phyloP scores from a whole-genome alignment of 2,888 invertebrate genomes.

The Stenurella melanura region DNA sequence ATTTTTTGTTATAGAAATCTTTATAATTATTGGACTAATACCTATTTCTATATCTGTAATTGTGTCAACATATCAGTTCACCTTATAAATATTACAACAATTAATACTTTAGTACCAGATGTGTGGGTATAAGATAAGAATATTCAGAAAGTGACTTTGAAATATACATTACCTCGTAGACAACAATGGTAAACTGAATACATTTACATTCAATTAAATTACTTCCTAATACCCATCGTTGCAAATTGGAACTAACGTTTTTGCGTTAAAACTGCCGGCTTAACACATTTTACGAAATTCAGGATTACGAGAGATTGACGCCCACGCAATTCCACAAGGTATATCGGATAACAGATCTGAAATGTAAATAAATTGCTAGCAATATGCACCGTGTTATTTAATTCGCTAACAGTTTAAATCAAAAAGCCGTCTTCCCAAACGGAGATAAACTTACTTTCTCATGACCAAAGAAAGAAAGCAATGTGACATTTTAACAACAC shows the following conservation, averaged over 20 bases:
- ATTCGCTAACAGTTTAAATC: conserved; percentile 5
- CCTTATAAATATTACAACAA: neutral
- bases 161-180: neutral
- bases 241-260: neutral
- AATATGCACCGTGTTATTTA: conserved; percentile 7
- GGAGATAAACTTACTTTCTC: conserved; percentile 26
- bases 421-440: conserved; percentile 27
- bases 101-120: neutral
- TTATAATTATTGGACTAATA: too few relatives aligned
- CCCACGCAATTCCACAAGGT: neutral
- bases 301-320: neutral
- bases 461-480: conserved; percentile 7
- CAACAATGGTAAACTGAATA: neutral
- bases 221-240: neutral
- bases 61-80: too few relatives aligned
- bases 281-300: neutral
- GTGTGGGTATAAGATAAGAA: neutral
- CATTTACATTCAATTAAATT: neutral
- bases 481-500: neutral
- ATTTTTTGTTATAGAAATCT: too few relatives aligned
- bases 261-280: neutral
- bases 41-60: too few relatives aligned
- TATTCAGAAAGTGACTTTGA: neutral
- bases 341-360: conserved; percentile 13
- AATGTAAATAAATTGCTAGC: conserved; percentile 27